Evolutionary conservation across 2,113 vertebrate species (phyloP).

Genomic region (Aegypius monachus): DNA sequence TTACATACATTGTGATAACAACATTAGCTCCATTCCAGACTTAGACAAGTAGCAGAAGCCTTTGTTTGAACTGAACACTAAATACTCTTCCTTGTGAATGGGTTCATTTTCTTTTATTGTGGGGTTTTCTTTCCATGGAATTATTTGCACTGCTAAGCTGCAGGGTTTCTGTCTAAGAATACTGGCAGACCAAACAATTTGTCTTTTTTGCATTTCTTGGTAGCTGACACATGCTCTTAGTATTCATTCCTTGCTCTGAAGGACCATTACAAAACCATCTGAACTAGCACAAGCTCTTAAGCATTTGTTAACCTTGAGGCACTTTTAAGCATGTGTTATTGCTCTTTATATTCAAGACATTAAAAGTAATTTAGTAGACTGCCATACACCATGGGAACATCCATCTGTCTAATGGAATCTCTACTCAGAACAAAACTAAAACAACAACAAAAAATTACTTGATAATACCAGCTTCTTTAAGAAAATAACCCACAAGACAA

Average conservation of each 20-base stretch:
- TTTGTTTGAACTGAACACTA: not conserved
- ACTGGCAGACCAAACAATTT: not conserved
- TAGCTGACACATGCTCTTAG: not conserved
- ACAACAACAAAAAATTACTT: not conserved
- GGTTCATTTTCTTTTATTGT: not conserved
- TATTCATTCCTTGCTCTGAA: not conserved
- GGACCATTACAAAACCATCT: not conserved
- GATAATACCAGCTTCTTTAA: not conserved
- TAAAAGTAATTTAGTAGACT: not conserved
- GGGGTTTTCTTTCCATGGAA: not conserved
- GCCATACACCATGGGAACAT: not conserved
- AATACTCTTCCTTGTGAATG: not conserved
- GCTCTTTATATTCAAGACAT: constrained; percentile 7
- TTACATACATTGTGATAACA: not conserved
- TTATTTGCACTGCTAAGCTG: not conserved
- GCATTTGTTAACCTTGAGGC: constrained; percentile 25
- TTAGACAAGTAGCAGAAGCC: not conserved
- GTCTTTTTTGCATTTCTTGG: not conserved
- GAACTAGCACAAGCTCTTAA: not conserved
- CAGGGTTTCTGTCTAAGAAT: not conserved
- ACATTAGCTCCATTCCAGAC: not conserved
- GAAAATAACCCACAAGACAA: not conserved
- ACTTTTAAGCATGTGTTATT: not conserved
- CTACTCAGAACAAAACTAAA: not conserved
- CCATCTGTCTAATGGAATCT: not conserved